These are phyloP conservation scores for Tetramorium alpestre DNA, from an alignment of 1,140 invertebrate species.

Conservation along the genomic window DNA sequence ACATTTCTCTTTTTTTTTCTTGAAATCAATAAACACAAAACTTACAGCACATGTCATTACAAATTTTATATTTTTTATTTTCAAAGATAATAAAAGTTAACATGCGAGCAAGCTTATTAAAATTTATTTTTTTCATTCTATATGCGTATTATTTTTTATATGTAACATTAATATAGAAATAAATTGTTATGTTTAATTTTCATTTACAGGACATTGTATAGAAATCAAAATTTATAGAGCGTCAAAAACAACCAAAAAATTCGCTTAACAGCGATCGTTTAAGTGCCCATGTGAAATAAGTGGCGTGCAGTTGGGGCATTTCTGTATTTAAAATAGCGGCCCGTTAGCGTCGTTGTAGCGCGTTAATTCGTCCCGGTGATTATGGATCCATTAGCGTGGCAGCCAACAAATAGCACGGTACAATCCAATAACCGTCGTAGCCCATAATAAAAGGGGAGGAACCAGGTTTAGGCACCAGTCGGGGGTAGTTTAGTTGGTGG, in stretches of 20 bases:
- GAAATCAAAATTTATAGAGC: not conserved
- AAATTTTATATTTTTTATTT: not conserved
- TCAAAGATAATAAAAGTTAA: not conserved
- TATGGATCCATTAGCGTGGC: constrained; percentile 84
- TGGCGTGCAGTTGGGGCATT: constrained; percentile 24
- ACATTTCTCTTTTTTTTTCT: not conserved
- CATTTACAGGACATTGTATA: not conserved
- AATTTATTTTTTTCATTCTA: not conserved
- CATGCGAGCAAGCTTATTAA: not conserved
- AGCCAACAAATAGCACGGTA: constrained; percentile 82
- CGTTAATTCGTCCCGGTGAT: constrained; percentile 82
- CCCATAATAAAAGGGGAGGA: constrained; percentile 81
- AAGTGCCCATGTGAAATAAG: constrained; percentile 27
- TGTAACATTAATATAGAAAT: not conserved
- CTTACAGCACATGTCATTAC: not conserved
- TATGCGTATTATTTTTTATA: not conserved
- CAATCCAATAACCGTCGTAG: constrained; percentile 83
- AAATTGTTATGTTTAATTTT: not conserved
- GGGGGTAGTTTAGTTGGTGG: constrained; percentile 79
- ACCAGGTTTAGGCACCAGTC: constrained; percentile 81
- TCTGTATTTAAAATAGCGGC: constrained; percentile 64
- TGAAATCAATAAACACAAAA: not conserved
- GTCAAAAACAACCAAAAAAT: constrained; percentile 7
- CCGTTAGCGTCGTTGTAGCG: constrained; percentile 64
- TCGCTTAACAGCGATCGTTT: constrained; percentile 5